These are phyloP conservation scores for Acridotheres tristis DNA, from an alignment of 2,797 vertebrate genomes.

Conservation along the genomic window DNA sequence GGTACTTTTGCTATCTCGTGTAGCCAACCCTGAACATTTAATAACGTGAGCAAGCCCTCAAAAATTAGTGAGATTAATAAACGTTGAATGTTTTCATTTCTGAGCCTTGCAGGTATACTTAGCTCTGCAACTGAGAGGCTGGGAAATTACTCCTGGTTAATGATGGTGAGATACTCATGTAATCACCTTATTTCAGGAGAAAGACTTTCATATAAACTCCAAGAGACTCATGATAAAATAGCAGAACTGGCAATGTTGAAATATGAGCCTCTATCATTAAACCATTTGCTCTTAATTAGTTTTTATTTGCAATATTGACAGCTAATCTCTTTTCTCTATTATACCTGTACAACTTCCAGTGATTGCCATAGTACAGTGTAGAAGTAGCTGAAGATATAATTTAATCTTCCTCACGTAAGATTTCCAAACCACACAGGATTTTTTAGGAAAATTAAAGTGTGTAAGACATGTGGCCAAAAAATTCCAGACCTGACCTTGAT, in stretches of 20 bases:
- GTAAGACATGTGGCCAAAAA: background rate
- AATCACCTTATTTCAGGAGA: constrained; percentile 47
- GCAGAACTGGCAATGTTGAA: background rate
- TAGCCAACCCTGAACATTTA: background rate
- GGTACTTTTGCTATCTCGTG: background rate
- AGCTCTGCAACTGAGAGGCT: constrained; percentile 23
- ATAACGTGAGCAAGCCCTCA: background rate
- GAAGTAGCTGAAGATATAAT: background rate
- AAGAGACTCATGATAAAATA: background rate
- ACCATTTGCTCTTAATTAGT: constrained; percentile 30
- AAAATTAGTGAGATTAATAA: constrained; percentile 18
- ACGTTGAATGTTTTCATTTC: background rate
- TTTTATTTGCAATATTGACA: constrained; percentile 61
- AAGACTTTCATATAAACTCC: constrained; percentile 47
- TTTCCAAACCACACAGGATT: background rate
- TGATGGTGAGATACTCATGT: constrained; percentile 12
- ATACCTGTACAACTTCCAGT: fast-evolving
- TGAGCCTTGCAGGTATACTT: constrained; percentile 38
- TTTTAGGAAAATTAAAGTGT: background rate
- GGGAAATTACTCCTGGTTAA: constrained; percentile 44
- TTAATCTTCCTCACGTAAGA: background rate
- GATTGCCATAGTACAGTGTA: background rate
- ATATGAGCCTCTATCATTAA: constrained; percentile 8
- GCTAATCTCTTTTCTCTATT: background rate
- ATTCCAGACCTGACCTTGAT: background rate